Percentiles rank a stretch among this genome's conserved stretches.
These are phyloP conservation scores for Dendrolimus kikuchii DNA, from an alignment of 1,140 invertebrate genomes.

Conservation along the genomic window DNA sequence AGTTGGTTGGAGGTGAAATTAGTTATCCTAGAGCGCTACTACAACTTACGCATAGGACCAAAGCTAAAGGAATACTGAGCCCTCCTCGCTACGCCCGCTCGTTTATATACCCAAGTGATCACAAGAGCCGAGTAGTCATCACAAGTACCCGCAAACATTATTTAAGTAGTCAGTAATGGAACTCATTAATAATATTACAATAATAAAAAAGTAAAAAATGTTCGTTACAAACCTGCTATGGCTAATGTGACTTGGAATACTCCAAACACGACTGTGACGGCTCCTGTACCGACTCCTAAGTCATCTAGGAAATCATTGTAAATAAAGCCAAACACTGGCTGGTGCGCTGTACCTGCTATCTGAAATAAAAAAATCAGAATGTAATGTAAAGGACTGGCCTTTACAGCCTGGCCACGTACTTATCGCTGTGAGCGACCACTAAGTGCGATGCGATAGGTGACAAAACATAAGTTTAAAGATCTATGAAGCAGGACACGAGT, in stretches of 20 bases:
- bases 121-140: too few relatives aligned
- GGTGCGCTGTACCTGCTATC: slow-evolving; percentile 70
- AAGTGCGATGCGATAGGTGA: too few relatives aligned
- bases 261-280: slow-evolving; percentile 73
- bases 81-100: too few relatives aligned
- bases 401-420: not conserved
- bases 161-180: too few relatives aligned
- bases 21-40: too few relatives aligned
- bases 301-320: slow-evolving; percentile 76
- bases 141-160: too few relatives aligned
- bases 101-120: too few relatives aligned
- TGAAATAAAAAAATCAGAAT: slow-evolving; percentile 33
- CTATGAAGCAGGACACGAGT: too few relatives aligned
- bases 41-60: too few relatives aligned
- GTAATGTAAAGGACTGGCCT: not conserved
- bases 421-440: slow-evolving; percentile 1
- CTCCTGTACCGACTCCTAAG: slow-evolving; percentile 74
- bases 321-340: slow-evolving; percentile 77
- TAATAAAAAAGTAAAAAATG: not conserved
- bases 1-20: too few relatives aligned
- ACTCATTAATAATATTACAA: not conserved
- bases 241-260: slow-evolving; percentile 74
- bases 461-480: too few relatives aligned
- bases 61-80: too few relatives aligned
- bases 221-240: slow-evolving; percentile 59